Evolutionary conservation across 2,113 vertebrate species (phyloP).

Genomic region (Albula glossodonta): DNA sequence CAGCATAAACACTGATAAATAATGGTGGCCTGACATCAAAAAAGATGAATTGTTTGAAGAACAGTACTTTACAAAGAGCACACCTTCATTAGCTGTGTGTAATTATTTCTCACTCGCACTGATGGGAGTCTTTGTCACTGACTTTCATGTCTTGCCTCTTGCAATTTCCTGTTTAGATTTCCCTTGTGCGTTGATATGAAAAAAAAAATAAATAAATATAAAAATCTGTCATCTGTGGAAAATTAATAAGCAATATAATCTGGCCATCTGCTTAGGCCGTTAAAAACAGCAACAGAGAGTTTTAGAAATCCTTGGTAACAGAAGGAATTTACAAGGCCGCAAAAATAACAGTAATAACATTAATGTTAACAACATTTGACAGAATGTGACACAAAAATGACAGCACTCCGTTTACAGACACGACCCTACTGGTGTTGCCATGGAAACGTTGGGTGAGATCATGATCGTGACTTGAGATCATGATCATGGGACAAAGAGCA

Average conservation of each 20-base stretch:
- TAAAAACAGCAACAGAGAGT: conserved; percentile 13
- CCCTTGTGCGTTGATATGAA: not conserved
- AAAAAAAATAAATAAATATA: not conserved
- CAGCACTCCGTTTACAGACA: not conserved
- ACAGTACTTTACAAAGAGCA: not conserved
- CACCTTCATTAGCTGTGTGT: not conserved
- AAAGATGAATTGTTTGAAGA: not conserved
- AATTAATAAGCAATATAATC: conserved; percentile 24
- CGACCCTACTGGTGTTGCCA: conserved; percentile 41
- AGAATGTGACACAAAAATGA: conserved; percentile 31
- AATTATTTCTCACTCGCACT: not conserved
- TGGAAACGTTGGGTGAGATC: conserved; percentile 40
- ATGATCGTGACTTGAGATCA: not conserved
- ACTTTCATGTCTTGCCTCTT: not conserved
- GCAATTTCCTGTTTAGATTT: conserved; percentile 14
- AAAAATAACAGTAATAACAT: conserved; percentile 24
- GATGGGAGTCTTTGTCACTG: not conserved
- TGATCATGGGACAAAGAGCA: too few species aligned
- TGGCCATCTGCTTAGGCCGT: conserved; percentile 18
- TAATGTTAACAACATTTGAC: conserved; percentile 27
- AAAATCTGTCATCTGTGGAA: conserved; percentile 13
- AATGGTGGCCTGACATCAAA: not conserved
- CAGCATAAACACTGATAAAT: not conserved
- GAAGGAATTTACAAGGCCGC: conserved; percentile 23
- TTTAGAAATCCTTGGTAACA: conserved; percentile 30